Evolutionary conservation across 2,113 vertebrate species (phyloP), one percentile per base, ranked within the genome.

Genomic region (Ondatra zibethicus): DNA sequence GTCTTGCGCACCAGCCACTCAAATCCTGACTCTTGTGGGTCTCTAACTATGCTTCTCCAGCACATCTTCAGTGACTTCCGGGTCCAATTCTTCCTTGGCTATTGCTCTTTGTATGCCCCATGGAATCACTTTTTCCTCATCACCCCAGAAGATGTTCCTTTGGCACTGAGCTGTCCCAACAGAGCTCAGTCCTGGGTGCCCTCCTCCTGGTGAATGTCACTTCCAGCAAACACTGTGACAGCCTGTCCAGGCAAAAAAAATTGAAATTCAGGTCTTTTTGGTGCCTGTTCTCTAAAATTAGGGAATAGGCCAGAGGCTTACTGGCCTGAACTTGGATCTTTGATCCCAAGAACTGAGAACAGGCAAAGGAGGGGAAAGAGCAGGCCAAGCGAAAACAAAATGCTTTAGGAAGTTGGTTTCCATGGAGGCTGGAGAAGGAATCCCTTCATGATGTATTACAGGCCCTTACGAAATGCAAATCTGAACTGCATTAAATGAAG

Each of bases 381-480:
- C 63, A 84, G 33, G 50, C 33, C 72, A 63, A 86, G 47, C 2
- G 82, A 33, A 11, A 19, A 36, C 11, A 88, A 31, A 8, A 12
- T 14, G 77, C 6, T 55, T 73, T 39, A 68, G 1, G 10, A 91
- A 68, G 45, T 0, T 86, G 92, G n/a, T 11, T 1, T 21, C 78
- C 58, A 3, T 14, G 45, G n/a, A 81, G 14, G n/a, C 17, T 50
- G 66, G 82, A 47, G 5, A 19, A 9, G 19, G 19, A 7, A 68
- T 75, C 42, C 19, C 36, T 7, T 23, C 23, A 1, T n/a, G 12
- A 52, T 1, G 4, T 21, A 58, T 11, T 0, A 29, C 2, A 4
- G 55, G 27, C n/a, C 72, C 92, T 76, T 50, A 58, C 16, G 73
- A 94, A 86, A 72, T 31, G 4, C 2, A 80, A 70, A 47, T 87